Percentiles rank a stretch among this genome's conserved stretches.
These are phyloP conservation scores for Lochmaea capreae DNA, from an alignment of 2,888 invertebrate species.

Conservation along the genomic window DNA sequence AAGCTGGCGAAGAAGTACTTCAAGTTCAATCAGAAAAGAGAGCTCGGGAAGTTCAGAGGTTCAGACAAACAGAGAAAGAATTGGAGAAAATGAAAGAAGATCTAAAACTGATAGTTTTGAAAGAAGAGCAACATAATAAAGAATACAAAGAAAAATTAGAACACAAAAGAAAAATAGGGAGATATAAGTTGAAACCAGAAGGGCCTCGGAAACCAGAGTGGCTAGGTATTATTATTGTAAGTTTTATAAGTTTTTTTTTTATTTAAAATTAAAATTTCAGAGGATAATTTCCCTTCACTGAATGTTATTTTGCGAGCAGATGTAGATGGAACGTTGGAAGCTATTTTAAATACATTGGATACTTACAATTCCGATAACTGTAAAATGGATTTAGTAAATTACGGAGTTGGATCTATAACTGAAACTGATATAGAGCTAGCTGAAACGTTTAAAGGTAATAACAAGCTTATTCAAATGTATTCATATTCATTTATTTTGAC, in stretches of 20 bases:
- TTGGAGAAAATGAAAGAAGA: conserved; percentile 75
- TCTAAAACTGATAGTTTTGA: conserved; percentile 72
- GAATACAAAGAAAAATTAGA: conserved; percentile 74
- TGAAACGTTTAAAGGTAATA: conserved; percentile 75
- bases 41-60: conserved; percentile 58
- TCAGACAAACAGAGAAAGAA: conserved; percentile 70
- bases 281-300: conserved; percentile 58
- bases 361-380: conserved; percentile 86
- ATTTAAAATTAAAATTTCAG: conserved; percentile 43
- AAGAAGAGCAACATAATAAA: conserved; percentile 73
- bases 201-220: conserved; percentile 74
- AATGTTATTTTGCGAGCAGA: conserved; percentile 77
- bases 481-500: not conserved
- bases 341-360: conserved; percentile 89
- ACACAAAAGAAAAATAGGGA: conserved; percentile 72
- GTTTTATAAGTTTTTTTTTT: not conserved
- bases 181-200: conserved; percentile 67
- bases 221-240: conserved; percentile 23
- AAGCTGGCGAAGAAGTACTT: conserved; percentile 85
- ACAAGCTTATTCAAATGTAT: not conserved
- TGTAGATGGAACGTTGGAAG: conserved; percentile 96
- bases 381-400: conserved; percentile 86
- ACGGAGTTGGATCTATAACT: conserved; percentile 88
- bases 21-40: conserved; percentile 68
- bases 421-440: conserved; percentile 88